A percentile compares a stretch with the other conserved stretches of the same genome.
These are phyloP conservation scores for Rhinogobius similis DNA, from an alignment of 2,113 vertebrate genomes.

Conservation along the genomic window DNA sequence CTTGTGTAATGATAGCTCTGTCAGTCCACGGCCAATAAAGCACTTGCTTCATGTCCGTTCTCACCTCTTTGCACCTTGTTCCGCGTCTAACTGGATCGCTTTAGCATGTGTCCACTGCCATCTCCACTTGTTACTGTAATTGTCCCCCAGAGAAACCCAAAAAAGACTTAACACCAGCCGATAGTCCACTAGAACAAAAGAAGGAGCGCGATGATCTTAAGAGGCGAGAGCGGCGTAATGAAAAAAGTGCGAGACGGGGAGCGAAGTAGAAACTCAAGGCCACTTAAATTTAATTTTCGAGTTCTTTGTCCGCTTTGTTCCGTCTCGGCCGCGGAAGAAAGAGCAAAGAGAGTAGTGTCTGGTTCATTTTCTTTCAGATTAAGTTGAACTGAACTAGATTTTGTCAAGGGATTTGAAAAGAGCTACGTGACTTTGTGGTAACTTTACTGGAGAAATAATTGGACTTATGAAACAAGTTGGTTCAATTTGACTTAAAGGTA, in stretches of 20 bases:
- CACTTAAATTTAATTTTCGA: slow-evolving; percentile 2
- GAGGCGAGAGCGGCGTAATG: slow-evolving; percentile 19
- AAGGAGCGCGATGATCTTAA: slow-evolving; percentile 36
- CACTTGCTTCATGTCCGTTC: background rate
- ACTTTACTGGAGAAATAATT: background rate
- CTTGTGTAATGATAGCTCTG: background rate
- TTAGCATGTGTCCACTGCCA: slow-evolving; percentile 23
- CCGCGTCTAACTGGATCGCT: slow-evolving; percentile 16
- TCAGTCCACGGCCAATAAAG: background rate
- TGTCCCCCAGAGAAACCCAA: slow-evolving; percentile 8
- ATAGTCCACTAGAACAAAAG: slow-evolving; percentile 20
- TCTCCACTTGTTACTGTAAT: slow-evolving; percentile 29
- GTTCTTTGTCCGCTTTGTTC: background rate
- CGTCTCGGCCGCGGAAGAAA: background rate
- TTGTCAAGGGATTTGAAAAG: background rate
- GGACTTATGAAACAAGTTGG: background rate
- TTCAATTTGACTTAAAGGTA: background rate
- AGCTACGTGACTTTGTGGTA: background rate
- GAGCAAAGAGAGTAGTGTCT: background rate
- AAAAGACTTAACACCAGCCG: slow-evolving; percentile 28
- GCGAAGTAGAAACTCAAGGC: background rate
- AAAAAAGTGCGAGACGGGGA: slow-evolving; percentile 4
- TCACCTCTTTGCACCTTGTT: background rate
- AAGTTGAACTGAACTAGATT: slow-evolving; percentile 14
- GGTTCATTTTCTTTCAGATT: slow-evolving; percentile 5